Base-by-base conservation (phyloP, 2,797 vertebrate species). In the Dromococcyx pavoninus region DNA sequence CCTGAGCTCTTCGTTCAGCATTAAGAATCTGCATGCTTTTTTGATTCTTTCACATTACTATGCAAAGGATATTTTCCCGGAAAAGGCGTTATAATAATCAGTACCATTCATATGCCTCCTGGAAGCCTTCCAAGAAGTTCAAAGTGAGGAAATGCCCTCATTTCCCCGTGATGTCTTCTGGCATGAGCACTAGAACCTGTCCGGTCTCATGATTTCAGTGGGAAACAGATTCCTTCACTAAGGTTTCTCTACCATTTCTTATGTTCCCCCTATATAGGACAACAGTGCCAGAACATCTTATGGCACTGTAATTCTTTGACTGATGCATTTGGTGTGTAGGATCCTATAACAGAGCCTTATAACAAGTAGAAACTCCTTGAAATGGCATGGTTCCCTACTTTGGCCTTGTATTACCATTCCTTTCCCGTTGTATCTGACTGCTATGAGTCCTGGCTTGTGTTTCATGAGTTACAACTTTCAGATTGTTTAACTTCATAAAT, bases 41-140 rank as follows among this genome's bases (percentile, higher is more conserved):
- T 94, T 94, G 54, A 84, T 93, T 94, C 79, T 93, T 95, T 75
- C 43, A 58, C 60, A 70, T 86, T 85, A 43, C 43, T 93, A 24
- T 89, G 87, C 69, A 80, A 91, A 86, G 54, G 60, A 27, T 69
- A 64, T 94, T 94, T 84, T 48, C 46, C 58, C 86, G 76, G 88
- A 86, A 91, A 88, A 93, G 66, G 70, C 39, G 58, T 91, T 86
- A 51, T 78, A 86, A 88, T 58, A 94, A 46, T 88, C 81, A 24
- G 1, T 62, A 88, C 76, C 23, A n/a, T 73, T 90, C 60, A 61
- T 24, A 33, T 73, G 25, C 76, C 70, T 84, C 88, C 83, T 86
- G 86, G 89, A 95, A 91, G 94, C 66, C 76, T 78, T 88, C 46
- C 54, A 88, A n/a, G 53, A 65, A 93, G n/a, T 90, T 95, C 88